phyloP scores from a whole-genome alignment of 2,113 vertebrate species.

The Platanista minor region DNA sequence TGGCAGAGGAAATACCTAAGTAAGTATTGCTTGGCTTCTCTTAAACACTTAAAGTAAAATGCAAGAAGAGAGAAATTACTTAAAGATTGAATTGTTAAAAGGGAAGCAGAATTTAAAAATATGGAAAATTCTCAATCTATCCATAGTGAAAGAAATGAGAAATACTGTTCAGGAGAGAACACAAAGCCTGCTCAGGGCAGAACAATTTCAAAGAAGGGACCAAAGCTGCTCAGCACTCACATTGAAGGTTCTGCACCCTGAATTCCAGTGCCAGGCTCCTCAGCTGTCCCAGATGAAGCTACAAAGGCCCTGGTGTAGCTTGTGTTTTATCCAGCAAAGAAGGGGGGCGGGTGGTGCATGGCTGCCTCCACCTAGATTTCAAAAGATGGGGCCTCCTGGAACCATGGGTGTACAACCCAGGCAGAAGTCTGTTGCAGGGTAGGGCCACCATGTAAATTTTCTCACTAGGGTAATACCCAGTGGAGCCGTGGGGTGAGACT shows the following conservation, averaged over 20 bases:
- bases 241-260: not conserved
- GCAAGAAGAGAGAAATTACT: not conserved
- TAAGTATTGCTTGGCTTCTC: not conserved
- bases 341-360: not conserved
- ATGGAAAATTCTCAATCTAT: not conserved
- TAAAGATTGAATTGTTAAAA: not conserved
- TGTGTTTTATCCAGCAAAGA: not conserved
- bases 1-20: not conserved
- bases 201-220: not conserved
- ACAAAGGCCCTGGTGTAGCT: not conserved
- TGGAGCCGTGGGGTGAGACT: rapidly evolving
- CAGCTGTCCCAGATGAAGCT: not conserved
- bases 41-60: not conserved
- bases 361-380: not conserved
- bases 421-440: not conserved
- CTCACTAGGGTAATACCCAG: not conserved
- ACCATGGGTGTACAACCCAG: not conserved
- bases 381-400: not conserved
- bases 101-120: not conserved
- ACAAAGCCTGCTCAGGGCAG: not conserved
- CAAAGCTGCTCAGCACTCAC: not conserved
- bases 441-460: not conserved
- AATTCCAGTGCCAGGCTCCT: not conserved
- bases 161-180: not conserved
- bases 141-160: not conserved